Base-by-base conservation (phyloP, 2,888 invertebrate species). In the Leucophenga montana region DNA sequence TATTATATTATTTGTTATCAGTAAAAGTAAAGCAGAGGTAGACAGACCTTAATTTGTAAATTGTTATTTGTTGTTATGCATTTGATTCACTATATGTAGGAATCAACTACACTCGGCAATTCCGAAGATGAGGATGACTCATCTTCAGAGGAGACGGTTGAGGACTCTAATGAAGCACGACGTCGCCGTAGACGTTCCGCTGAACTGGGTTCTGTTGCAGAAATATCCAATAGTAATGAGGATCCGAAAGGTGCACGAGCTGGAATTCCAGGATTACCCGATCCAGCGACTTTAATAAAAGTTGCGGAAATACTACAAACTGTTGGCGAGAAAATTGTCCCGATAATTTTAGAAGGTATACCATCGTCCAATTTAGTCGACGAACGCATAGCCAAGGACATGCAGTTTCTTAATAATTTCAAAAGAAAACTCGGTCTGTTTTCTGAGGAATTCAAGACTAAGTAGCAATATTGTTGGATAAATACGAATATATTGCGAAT, bases 261-360 rank as follows among this genome's bases (percentile, higher is more conserved):
- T 11, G 75, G 53, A 20, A 84, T 86, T 33, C 87, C 86, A 5
- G 86, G 86, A 6, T 72, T 86, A 67, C 87, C 86, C n/a, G 86
- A 86, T 78, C 84, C 87, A 8, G 78, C 83, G 2, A 81, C 85
- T 3, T 83, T 87, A 46, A 76, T 86, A 11, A 86, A 85, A 78
- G 77, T 88, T 69, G 86, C 78, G 2, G 85, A 88, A 73, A 83
- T 88, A 65, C 76, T 88, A 18, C 82, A 84, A 66, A 74, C 82
- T 1, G 78, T 87, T 50, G 85, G 86, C 44, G 84, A 86, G 27
- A 81, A 86, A 72, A 76, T 88, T 22, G 75, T 88, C 16, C 87
- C 87, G 1, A 76, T 85, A 68, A 73, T 87, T 3, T 64, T 87
- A 13, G 80, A 84, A 77, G 83, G 85, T 70, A 77, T 85, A 59